Evolutionary conservation across 2,888 invertebrate genomes (phyloP).

Genomic region (Lepidocyrtoides sp.): DNA sequence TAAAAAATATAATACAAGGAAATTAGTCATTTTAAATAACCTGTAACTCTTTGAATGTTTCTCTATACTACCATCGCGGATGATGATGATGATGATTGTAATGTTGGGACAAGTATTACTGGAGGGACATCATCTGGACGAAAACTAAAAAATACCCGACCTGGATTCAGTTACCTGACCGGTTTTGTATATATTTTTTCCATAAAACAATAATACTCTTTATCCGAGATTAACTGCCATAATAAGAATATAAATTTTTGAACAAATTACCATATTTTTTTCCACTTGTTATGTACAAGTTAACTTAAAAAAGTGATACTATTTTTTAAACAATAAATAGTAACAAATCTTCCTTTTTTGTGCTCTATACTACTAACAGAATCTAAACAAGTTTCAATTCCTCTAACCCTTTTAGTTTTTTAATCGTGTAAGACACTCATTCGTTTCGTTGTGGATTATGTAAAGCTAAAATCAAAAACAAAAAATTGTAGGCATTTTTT

Average conservation of each 20-base stretch:
- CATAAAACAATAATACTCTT: neutral
- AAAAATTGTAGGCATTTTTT: neutral
- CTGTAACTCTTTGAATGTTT: neutral
- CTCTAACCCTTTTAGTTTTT: neutral
- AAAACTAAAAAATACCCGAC: neutral
- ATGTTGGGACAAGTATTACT: neutral
- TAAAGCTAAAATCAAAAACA: neutral
- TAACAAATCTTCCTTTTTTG: neutral
- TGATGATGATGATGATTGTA: neutral
- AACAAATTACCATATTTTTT: neutral
- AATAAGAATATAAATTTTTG: neutral
- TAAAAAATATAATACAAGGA: neutral
- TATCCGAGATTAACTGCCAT: neutral
- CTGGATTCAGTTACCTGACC: constrained; percentile 12
- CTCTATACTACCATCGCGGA: neutral
- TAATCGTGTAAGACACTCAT: neutral
- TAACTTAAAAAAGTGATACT: neutral
- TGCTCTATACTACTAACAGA: constrained; percentile 4
- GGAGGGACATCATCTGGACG: constrained; percentile 18
- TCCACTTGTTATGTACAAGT: neutral
- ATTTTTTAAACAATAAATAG: neutral
- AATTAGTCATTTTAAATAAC: neutral
- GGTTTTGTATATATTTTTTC: constrained; percentile 19
- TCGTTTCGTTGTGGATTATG: neutral
- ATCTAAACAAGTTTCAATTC: too few species aligned